Base-by-base conservation (phyloP, 2,113 vertebrate species). In the Hiodon tergisus region DNA sequence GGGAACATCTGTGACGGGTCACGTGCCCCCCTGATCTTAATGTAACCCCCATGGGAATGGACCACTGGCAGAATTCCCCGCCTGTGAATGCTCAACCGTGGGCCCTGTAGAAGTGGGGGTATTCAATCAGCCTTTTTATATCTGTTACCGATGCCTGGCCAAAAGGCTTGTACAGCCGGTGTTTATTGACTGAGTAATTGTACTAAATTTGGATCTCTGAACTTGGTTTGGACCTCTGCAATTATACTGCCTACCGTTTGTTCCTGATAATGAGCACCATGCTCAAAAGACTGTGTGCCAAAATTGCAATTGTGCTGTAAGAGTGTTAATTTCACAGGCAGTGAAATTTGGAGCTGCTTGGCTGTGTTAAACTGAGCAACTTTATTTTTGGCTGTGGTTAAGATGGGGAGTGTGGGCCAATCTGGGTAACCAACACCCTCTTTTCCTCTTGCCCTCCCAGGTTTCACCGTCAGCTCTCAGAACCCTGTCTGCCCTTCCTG, bases 381-480 rank as follows among this genome's bases (percentile, higher is more conserved):
- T 60, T n/a, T 60, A 17, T 71, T 54, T 59, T 11, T 58, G 4
- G 5, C 11, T 71, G 5, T 47, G 57, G 8, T n/a, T 71, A 31
- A 31, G 55, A 58, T 59, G 54, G 11, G 31, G 31, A 31, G 31
- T 31, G 31, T 31, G 31, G 31, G 31, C 31, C 31, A 31, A 31
- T 31, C 31, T 31, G 31, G 31, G 31, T 31, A 31, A 31, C 31
- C 31, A 31, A 31, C 31, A 31, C 31, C 14, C 6, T 59, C 6
- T 7, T 2, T 47, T 7, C 57, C 8, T 50, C 13, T 3, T 0
- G 31, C 2, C 5, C 0, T 31, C 5, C 13, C 86, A 96, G 96
- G 89, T 95, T 98, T 83, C 96, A 97, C 77, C 88, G 95, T 82
- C 95, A 97, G 82, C 87, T 94, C 77, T 97, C 96, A 0, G 95